Percentiles rank a stretch among this genome's conserved stretches.
Evolutionary conservation across 2,888 invertebrate species (phyloP).

Genomic region (Caenorhabditis becei): DNA sequence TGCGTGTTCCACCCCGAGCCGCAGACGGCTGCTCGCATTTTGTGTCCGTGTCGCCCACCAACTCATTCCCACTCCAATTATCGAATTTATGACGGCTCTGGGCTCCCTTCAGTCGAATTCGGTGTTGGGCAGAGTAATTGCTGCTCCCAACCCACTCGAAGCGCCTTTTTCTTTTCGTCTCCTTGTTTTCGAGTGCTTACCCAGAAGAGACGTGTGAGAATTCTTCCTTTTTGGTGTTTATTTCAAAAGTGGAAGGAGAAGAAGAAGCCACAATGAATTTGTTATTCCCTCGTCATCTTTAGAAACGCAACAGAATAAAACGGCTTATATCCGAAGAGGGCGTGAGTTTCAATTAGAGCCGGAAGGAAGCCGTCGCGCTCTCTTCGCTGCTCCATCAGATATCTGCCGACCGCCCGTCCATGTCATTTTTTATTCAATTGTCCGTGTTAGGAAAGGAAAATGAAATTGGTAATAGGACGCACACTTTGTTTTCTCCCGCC

Average conservation of each 20-base stretch:
- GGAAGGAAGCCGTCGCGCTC: slow-evolving; percentile 14
- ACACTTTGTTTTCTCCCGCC: not conserved
- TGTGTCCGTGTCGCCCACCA: not conserved
- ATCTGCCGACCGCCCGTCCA: not conserved
- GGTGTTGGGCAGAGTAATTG: not conserved
- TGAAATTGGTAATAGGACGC: slow-evolving; percentile 11
- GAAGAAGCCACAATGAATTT: not conserved
- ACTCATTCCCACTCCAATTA: not conserved
- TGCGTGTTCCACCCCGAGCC: slow-evolving; percentile 31
- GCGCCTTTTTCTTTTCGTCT: slow-evolving; percentile 2
- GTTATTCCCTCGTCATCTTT: not conserved
- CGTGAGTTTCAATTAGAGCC: slow-evolving; percentile 15
- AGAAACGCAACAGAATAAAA: not conserved
- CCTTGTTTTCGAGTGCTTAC: not conserved
- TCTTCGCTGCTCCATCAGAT: slow-evolving; percentile 3
- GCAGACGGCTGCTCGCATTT: not conserved
- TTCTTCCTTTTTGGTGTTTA: slow-evolving; percentile 15
- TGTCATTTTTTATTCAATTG: slow-evolving; percentile 8
- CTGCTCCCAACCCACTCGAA: slow-evolving; percentile 18
- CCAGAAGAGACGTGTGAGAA: not conserved
- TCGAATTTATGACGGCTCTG: slow-evolving; percentile 12
- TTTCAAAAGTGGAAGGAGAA: not conserved
- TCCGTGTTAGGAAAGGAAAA: slow-evolving; percentile 3
- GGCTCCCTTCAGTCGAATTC: not conserved
- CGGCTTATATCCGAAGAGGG: slow-evolving; percentile 1